phyloP scores from a whole-genome alignment of 1,140 invertebrate genomes.

The Cydia splendana region DNA sequence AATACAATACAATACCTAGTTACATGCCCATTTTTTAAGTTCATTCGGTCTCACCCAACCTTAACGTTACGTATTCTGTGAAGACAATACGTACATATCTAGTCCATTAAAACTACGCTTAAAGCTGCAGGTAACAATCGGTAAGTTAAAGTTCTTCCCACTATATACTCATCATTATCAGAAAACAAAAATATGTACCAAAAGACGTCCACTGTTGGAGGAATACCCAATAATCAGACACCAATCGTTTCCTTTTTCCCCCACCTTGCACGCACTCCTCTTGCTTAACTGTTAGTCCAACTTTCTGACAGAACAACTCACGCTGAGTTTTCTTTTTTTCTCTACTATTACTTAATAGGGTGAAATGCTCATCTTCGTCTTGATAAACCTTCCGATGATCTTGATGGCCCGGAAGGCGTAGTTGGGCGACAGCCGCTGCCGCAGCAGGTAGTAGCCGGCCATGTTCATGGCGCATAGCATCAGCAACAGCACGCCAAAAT shows the following conservation, averaged over 20 bases:
- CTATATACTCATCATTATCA: too few species aligned
- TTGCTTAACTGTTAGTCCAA: too few species aligned
- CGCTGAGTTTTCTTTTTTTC: too few species aligned
- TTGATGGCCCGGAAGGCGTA: conserved; percentile 83
- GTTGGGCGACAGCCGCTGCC: conserved; percentile 84
- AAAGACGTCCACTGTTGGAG: too few species aligned
- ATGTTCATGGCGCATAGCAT: conserved; percentile 82
- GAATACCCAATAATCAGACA: too few species aligned
- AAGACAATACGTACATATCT: background rate
- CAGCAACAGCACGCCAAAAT: conserved; percentile 79
- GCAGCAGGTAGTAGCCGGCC: conserved; percentile 83
- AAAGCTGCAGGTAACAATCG: background rate
- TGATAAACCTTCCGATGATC: conserved; percentile 81
- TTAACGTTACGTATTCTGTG: background rate
- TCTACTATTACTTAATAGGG: conserved; percentile 35
- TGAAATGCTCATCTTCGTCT: conserved; percentile 80
- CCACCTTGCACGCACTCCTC: too few species aligned
- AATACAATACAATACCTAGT: too few species aligned
- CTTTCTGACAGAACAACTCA: too few species aligned
- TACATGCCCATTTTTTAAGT: background rate
- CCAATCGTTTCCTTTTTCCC: too few species aligned
- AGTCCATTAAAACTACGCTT: background rate
- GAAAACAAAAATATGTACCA: too few species aligned
- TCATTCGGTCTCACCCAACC: background rate
- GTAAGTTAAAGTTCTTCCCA: background rate